phyloP scores from a whole-genome alignment of 2,888 invertebrate genomes.

The Brenthis daphne region DNA sequence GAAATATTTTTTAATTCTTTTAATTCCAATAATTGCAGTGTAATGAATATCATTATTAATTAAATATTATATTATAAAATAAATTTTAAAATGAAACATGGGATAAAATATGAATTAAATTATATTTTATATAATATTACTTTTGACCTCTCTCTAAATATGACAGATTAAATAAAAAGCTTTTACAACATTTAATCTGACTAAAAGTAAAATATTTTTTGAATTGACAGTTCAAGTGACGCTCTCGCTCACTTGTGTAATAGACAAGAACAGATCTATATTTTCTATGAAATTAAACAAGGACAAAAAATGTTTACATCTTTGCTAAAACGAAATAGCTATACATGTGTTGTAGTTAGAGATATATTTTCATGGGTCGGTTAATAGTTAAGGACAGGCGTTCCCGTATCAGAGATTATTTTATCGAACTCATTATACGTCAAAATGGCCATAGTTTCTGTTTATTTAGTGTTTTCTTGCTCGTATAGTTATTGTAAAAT shows the following conservation, averaged over 20 bases:
- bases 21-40: neutral
- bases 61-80: neutral
- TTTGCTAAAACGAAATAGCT: conserved; percentile 15
- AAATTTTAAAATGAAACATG: neutral
- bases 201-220: conserved; percentile 15
- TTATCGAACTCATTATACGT: conserved; percentile 40
- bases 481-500: conserved; percentile 36
- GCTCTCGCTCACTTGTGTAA: neutral
- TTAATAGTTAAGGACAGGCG: conserved; percentile 33
- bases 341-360: conserved; percentile 5
- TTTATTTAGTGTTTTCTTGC: conserved; percentile 53
- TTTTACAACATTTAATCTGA: conserved; percentile 13
- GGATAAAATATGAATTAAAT: neutral
- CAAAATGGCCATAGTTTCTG: conserved; percentile 67
- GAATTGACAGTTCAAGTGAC: conserved; percentile 1
- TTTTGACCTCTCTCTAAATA: neutral
- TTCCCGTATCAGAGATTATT: conserved; percentile 32
- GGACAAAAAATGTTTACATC: conserved; percentile 26
- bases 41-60: neutral
- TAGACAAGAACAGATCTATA: conserved; percentile 9
- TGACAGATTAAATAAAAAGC: conserved; percentile 7
- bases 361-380: conserved; percentile 7
- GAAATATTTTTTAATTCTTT: neutral
- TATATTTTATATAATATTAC: neutral
- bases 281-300: neutral